Evolutionary conservation across 1,140 invertebrate species (phyloP).

Genomic region (Augochlora pura): DNA sequence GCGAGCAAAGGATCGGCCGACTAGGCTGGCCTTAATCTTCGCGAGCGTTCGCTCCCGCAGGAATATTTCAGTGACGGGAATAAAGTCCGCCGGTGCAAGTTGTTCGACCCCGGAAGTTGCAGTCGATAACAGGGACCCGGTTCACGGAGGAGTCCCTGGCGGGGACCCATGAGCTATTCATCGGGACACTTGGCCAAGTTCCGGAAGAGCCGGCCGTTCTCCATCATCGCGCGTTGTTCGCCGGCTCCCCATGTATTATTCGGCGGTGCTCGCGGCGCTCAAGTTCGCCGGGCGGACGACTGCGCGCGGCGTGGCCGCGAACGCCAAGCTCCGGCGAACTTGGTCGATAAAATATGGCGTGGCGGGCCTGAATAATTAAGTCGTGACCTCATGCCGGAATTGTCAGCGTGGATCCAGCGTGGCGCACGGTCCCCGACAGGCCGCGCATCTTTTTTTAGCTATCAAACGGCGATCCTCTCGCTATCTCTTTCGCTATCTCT

Average conservation of each 20-base stretch:
- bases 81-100: background rate
- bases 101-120: background rate
- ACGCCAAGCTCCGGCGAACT: slow-evolving; percentile 3
- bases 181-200: background rate
- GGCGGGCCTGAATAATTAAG: slow-evolving; percentile 34
- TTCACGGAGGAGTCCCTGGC: background rate
- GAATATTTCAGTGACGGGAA: too few species aligned
- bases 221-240: background rate
- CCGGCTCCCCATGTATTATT: slow-evolving; percentile 2
- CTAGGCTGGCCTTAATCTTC: too few species aligned
- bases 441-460: background rate
- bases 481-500: too few species aligned
- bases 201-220: background rate
- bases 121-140: background rate
- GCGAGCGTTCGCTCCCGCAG: too few species aligned
- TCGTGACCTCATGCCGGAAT: slow-evolving; percentile 16
- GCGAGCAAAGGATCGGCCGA: too few species aligned
- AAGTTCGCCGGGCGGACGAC: background rate
- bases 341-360: slow-evolving; percentile 26
- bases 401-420: background rate
- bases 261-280: background rate
- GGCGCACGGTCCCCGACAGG: background rate
- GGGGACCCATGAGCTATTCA: background rate
- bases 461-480: slow-evolving; percentile 26
- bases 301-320: background rate